Conservation (phyloP, 2,113 vertebrate genomes). For the Chlorodrepanis virens region DNA sequence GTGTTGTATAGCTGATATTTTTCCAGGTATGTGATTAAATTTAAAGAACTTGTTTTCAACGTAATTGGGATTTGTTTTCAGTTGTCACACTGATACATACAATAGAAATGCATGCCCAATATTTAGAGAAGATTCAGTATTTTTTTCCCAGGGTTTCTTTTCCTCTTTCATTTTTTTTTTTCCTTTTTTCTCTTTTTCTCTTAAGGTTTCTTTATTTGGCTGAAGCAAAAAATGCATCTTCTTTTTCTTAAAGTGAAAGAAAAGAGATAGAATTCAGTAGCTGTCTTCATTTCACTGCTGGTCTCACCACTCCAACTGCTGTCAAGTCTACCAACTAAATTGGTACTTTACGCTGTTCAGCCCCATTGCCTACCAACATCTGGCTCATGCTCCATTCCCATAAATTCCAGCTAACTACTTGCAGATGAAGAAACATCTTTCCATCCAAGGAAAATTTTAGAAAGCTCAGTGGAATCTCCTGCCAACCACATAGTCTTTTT, state of each 20-base stretch:
- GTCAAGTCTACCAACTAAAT: conserved; percentile 51
- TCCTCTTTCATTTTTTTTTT: neutral
- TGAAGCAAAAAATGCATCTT: neutral
- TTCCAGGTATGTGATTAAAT: neutral
- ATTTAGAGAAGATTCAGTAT: neutral
- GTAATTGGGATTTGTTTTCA: neutral
- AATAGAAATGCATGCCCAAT: neutral
- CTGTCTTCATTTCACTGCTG: conserved; percentile 19
- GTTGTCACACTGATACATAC: neutral
- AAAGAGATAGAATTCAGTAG: neutral
- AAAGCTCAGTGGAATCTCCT: conserved; percentile 49
- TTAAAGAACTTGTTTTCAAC: neutral
- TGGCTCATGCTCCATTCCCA: conserved; percentile 47
- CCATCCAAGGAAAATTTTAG: conserved; percentile 62
- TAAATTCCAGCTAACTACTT: conserved; percentile 57
- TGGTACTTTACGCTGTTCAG: conserved; percentile 37
- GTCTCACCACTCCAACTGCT: conserved; percentile 14
- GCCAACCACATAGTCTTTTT: conserved; percentile 11
- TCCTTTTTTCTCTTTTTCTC: neutral
- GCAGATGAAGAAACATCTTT: conserved; percentile 60
- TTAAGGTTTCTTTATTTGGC: neutral
- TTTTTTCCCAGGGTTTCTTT: neutral
- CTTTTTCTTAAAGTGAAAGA: neutral
- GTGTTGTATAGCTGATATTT: neutral
- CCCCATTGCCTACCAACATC: conserved; percentile 53